These are phyloP conservation scores for Aplodontia rufa DNA, from an alignment of 2,113 vertebrate genomes.

Conservation along the genomic window DNA sequence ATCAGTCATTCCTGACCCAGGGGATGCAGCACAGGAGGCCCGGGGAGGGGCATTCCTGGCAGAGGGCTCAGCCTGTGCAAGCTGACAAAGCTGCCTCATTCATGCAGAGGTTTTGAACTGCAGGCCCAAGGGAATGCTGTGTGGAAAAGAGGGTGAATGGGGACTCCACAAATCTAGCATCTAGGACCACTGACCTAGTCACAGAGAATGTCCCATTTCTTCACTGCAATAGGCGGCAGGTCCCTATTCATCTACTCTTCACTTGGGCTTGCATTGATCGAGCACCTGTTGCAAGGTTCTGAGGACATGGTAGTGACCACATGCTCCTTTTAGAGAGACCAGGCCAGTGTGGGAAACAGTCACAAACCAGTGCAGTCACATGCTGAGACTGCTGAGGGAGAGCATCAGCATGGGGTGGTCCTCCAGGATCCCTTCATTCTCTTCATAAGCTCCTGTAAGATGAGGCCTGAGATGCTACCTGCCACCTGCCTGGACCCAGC, in stretches of 20 bases:
- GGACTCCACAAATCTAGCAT: not conserved
- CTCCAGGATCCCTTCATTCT: not conserved
- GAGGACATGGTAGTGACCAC: not conserved
- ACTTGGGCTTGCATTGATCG: not conserved
- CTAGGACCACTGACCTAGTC: not conserved
- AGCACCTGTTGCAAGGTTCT: not conserved
- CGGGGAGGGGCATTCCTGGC: not conserved
- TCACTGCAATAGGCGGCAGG: not conserved
- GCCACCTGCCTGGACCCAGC: not conserved
- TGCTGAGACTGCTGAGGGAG: not conserved
- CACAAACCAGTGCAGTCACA: not conserved
- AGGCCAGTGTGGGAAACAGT: not conserved
- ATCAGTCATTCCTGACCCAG: too few species aligned
- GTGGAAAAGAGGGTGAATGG: not conserved
- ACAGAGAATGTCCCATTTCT: not conserved
- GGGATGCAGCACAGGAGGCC: not conserved
- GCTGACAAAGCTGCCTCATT: not conserved
- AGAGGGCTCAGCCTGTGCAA: not conserved
- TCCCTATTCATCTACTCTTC: not conserved
- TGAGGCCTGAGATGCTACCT: slow-evolving; percentile 9
- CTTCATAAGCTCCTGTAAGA: not conserved
- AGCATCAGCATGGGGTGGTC: not conserved
- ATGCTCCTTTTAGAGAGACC: not conserved
- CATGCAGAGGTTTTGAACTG: not conserved
- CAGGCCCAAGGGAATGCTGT: not conserved